These are phyloP conservation scores for Notoglanidium macrostoma DNA, from an alignment of 2,797 vertebrate genomes.

Conservation along the genomic window DNA sequence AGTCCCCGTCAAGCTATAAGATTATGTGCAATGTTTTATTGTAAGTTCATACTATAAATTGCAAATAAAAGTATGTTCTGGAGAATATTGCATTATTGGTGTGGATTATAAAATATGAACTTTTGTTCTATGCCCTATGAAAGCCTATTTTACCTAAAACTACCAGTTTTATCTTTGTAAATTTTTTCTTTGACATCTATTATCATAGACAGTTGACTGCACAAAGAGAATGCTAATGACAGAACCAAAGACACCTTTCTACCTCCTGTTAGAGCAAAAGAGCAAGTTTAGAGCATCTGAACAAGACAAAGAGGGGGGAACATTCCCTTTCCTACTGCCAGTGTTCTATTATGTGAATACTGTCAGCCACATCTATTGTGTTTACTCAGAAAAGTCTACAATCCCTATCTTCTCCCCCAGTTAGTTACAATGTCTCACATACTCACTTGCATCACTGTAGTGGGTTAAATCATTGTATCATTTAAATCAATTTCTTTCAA, in stretches of 20 bases:
- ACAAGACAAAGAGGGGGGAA: conserved; percentile 12
- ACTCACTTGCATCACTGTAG: neutral
- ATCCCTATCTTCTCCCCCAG: neutral
- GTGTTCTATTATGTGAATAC: conserved; percentile 17
- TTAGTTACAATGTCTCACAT: conserved; percentile 6
- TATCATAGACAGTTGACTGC: neutral
- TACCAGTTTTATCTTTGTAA: neutral
- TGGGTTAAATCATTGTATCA: neutral
- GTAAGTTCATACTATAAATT: neutral
- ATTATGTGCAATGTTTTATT: neutral
- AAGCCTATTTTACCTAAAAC: neutral
- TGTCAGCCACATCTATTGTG: conserved; percentile 19
- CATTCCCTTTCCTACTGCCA: conserved; percentile 27
- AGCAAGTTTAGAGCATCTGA: conserved; percentile 41
- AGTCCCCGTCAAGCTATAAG: neutral
- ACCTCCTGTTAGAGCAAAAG: conserved; percentile 42
- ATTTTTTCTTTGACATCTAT: neutral
- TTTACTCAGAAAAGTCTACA: neutral
- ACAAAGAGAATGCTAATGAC: conserved; percentile 41
- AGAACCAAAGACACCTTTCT: conserved; percentile 21
- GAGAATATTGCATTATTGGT: no score
- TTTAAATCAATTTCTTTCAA: neutral
- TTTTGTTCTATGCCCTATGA: neutral
- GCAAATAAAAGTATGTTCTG: neutral
- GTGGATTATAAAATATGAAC: neutral